Conservation (phyloP, 2,888 invertebrate species). For the Drosophila mimica region DNA sequence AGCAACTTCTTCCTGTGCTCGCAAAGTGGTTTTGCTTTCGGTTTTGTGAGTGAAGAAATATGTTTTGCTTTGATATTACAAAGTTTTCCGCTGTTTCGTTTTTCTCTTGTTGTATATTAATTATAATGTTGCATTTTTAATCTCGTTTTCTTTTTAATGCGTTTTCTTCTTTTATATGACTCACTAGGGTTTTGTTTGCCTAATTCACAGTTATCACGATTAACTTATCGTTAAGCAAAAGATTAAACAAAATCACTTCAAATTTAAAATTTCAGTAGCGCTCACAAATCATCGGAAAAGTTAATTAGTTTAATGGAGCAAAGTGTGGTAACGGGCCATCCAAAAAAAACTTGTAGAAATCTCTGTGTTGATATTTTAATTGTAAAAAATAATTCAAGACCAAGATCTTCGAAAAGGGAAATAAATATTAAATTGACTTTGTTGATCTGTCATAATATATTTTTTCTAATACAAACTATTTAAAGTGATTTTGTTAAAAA, state of each 20-base stretch:
- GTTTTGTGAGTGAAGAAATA: constrained; percentile 68
- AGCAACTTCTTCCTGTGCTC: constrained; percentile 66
- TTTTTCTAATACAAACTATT: constrained; percentile 3
- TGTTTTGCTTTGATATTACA: constrained; percentile 52
- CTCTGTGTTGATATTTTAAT: too few species aligned
- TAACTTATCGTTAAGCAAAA: constrained; percentile 47
- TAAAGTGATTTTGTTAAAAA: constrained; percentile 47
- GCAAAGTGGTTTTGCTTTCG: constrained; percentile 58
- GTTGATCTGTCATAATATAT: neutral
- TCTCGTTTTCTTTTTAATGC: constrained; percentile 14
- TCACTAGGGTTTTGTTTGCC: constrained; percentile 56
- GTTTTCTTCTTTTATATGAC: constrained; percentile 38
- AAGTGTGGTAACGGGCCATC: constrained; percentile 3
- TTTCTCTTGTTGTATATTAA: constrained; percentile 50
- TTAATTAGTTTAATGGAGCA: constrained; percentile 5
- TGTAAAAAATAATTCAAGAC: neutral
- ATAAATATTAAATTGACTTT: neutral
- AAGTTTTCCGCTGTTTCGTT: constrained; percentile 63
- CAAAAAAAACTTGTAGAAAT: neutral
- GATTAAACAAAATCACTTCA: constrained; percentile 64
- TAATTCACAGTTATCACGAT: constrained; percentile 68
- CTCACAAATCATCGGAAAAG: constrained; percentile 10
- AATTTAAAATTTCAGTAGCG: constrained; percentile 33
- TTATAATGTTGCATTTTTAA: constrained; percentile 65
- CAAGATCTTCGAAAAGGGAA: neutral